Conservation (phyloP, 1,140 invertebrate genomes). For the Choristoneura fumiferana region DNA sequence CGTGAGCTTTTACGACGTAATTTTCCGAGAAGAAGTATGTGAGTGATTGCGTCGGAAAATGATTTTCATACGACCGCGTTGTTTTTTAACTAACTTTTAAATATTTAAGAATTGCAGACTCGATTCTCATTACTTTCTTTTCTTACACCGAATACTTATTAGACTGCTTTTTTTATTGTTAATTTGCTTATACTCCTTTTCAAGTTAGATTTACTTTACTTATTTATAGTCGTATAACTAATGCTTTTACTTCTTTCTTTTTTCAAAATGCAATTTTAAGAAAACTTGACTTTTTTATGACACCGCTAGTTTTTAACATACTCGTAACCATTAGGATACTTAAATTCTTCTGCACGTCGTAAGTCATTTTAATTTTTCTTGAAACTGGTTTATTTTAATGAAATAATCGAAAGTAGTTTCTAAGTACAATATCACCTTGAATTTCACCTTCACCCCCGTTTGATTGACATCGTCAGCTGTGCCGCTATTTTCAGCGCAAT, state of each 20-base stretch:
- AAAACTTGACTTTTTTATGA: too few relatives aligned
- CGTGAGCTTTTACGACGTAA: slow-evolving; percentile 31
- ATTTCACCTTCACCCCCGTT: slow-evolving; percentile 25
- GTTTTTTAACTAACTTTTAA: not conserved
- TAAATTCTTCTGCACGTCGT: slow-evolving; percentile 14
- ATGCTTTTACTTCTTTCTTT: too few relatives aligned
- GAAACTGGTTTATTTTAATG: too few relatives aligned
- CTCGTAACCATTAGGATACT: slow-evolving; percentile 15
- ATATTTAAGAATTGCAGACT: not conserved
- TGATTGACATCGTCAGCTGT: slow-evolving; percentile 48
- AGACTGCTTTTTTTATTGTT: too few relatives aligned
- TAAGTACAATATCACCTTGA: not conserved
- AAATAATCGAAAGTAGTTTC: slow-evolving; percentile 11
- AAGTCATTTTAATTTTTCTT: too few relatives aligned
- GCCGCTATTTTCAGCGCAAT: slow-evolving; percentile 53
- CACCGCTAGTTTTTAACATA: not conserved
- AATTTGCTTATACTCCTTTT: too few relatives aligned
- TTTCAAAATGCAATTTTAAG: too few relatives aligned
- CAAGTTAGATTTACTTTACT: too few relatives aligned
- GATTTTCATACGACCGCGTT: not conserved
- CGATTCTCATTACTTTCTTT: too few relatives aligned
- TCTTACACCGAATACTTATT: too few relatives aligned
- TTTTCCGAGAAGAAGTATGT: slow-evolving; percentile 32
- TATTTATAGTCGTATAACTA: too few relatives aligned
- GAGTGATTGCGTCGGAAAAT: slow-evolving; percentile 21